Evolutionary conservation across 2,888 invertebrate genomes (phyloP).

Genomic region (Andrena camellia): DNA sequence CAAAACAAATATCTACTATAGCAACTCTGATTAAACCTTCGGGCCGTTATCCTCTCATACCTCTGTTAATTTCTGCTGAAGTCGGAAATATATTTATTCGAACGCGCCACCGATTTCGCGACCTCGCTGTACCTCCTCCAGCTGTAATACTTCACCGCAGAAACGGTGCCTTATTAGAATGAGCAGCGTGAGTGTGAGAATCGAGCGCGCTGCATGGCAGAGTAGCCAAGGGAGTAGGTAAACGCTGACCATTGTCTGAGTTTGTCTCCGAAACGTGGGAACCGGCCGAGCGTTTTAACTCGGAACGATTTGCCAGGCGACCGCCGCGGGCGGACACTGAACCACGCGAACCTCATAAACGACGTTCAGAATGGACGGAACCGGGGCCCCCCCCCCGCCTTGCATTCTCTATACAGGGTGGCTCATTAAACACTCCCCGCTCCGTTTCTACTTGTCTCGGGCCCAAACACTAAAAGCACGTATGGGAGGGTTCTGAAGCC

Average conservation of each 20-base stretch:
- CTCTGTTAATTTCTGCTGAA: no score
- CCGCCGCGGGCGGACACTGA: slow-evolving; percentile 14
- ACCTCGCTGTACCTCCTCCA: no score
- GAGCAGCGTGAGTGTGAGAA: not conserved
- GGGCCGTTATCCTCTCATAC: no score
- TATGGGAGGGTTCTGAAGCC: no score
- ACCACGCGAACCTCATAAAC: slow-evolving; percentile 34
- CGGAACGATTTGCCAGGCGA: slow-evolving; percentile 20
- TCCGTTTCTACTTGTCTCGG: not conserved
- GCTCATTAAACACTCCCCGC: not conserved
- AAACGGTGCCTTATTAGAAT: not conserved
- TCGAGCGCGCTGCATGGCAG: not conserved
- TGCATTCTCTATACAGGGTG: slow-evolving; percentile 2
- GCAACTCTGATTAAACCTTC: no score
- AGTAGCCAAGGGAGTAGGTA: slow-evolving; percentile 21
- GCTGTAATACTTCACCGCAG: no score
- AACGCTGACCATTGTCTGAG: slow-evolving; percentile 39
- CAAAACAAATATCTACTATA: no score
- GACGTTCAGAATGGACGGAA: slow-evolving; percentile 26
- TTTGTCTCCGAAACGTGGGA: slow-evolving; percentile 50
- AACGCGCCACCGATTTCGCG: no score
- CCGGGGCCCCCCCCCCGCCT: slow-evolving; percentile 2
- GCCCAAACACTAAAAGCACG: not conserved
- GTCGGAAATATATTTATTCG: no score
- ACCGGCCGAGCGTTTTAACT: slow-evolving; percentile 38